phyloP scores from a whole-genome alignment of 1,140 invertebrate genomes.

The Megathymus violae region DNA sequence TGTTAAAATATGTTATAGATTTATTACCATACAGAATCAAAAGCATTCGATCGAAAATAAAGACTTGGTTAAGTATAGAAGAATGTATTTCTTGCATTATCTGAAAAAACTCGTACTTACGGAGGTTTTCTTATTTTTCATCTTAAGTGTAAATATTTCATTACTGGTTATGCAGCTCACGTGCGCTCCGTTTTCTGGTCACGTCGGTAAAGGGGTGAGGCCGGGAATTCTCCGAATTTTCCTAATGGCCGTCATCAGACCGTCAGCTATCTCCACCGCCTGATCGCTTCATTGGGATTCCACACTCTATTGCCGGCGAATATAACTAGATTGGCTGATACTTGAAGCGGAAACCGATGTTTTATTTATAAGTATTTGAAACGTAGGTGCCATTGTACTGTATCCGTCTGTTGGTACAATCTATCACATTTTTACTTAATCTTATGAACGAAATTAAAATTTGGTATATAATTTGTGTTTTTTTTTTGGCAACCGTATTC shows the following conservation, averaged over 20 bases:
- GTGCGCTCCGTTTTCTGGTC: constrained; percentile 43
- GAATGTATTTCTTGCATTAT: neutral
- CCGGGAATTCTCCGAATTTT: constrained; percentile 62
- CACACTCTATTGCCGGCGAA: constrained; percentile 28
- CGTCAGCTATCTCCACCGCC: constrained; percentile 41
- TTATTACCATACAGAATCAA: too few relatives aligned
- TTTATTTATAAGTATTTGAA: constrained; percentile 10
- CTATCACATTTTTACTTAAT: too few relatives aligned
- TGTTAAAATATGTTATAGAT: too few relatives aligned
- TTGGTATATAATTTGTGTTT: too few relatives aligned
- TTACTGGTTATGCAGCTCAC: constrained; percentile 28
- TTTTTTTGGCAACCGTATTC: too few relatives aligned
- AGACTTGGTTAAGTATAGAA: neutral
- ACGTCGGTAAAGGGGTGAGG: constrained; percentile 63
- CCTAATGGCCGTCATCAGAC: constrained; percentile 63
- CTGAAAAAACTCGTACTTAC: constrained; percentile 1
- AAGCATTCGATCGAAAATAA: neutral
- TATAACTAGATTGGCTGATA: constrained; percentile 29
- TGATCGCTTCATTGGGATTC: constrained; percentile 52
- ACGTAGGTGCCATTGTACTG: neutral
- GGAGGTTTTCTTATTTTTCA: constrained; percentile 14
- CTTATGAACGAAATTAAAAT: too few relatives aligned
- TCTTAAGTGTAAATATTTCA: constrained; percentile 24
- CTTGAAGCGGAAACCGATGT: constrained; percentile 7
- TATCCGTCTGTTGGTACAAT: too few relatives aligned